Percentiles rank a stretch among this genome's conserved stretches.
These are phyloP conservation scores for Cheilosia grossa DNA, from an alignment of 2,888 invertebrate genomes.

Conservation along the genomic window DNA sequence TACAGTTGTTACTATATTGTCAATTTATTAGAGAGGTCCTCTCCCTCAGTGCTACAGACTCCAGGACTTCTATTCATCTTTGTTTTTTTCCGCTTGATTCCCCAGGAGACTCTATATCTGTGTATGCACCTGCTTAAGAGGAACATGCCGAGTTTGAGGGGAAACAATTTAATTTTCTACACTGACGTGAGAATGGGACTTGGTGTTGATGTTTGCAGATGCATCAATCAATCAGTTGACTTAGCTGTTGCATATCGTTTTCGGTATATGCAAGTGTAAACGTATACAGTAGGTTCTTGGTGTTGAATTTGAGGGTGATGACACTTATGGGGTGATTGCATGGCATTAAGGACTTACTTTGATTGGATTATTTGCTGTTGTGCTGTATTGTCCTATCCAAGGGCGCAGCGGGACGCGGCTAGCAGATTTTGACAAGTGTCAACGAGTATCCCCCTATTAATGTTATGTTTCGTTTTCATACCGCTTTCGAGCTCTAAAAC, in stretches of 20 bases:
- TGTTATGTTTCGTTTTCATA: no score
- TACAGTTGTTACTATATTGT: background rate
- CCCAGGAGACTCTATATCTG: slow-evolving; percentile 26
- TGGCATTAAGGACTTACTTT: slow-evolving; percentile 5
- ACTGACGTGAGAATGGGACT: slow-evolving; percentile 51
- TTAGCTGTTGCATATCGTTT: slow-evolving; percentile 54
- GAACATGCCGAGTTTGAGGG: background rate
- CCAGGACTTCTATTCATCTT: slow-evolving; percentile 60
- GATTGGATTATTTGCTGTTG: background rate
- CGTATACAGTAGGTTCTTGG: background rate
- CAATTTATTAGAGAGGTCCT: background rate
- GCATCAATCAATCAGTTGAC: slow-evolving; percentile 65
- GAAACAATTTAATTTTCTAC: slow-evolving; percentile 59
- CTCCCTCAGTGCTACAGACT: background rate
- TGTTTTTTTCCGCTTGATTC: slow-evolving; percentile 58
- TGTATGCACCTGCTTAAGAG: background rate
- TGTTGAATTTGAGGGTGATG: background rate
- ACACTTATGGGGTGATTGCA: slow-evolving; percentile 6
- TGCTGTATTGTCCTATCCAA: background rate
- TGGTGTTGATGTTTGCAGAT: slow-evolving; percentile 19
- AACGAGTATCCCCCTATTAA: no score
- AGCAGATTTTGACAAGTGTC: no score
- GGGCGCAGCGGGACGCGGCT: no score
- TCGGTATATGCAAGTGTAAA: slow-evolving; percentile 24
- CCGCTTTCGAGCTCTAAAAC: no score